Evolutionary conservation across 92 coral and sea anemone species (phyloP).

Genomic region (Epizoanthus rinbou): DNA sequence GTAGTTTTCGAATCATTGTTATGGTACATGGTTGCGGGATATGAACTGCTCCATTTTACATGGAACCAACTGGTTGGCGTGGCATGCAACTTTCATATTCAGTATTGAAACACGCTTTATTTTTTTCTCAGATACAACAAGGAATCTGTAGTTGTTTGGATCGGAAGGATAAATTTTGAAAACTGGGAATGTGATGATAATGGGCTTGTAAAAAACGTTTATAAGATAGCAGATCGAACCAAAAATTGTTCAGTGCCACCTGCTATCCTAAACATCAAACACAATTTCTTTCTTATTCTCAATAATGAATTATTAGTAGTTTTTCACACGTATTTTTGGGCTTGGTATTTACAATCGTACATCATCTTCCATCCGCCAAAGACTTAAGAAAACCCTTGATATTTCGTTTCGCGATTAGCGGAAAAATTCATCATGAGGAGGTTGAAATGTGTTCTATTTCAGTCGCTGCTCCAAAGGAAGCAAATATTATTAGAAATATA

Average conservation of each 20-base stretch:
- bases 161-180: background rate
- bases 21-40: background rate
- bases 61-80: background rate
- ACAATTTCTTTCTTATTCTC: background rate
- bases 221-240: too few relatives aligned
- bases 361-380: background rate
- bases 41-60: background rate
- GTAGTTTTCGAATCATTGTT: background rate
- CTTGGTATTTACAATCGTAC: background rate
- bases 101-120: too few relatives aligned
- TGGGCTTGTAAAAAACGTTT: too few relatives aligned
- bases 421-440: background rate
- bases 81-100: background rate
- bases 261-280: background rate
- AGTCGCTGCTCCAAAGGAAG: background rate
- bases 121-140: background rate
- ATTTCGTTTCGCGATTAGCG: background rate
- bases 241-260: too few relatives aligned
- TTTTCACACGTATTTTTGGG: background rate
- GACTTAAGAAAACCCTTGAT: background rate
- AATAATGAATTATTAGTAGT: background rate
- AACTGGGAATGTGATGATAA: too few relatives aligned
- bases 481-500: background rate
- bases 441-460: background rate
- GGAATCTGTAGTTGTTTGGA: background rate